Percentiles rank a stretch among this genome's conserved stretches.
These are phyloP conservation scores for Falco novaeseelandiae DNA, from an alignment of 2,797 vertebrate species.

Conservation along the genomic window DNA sequence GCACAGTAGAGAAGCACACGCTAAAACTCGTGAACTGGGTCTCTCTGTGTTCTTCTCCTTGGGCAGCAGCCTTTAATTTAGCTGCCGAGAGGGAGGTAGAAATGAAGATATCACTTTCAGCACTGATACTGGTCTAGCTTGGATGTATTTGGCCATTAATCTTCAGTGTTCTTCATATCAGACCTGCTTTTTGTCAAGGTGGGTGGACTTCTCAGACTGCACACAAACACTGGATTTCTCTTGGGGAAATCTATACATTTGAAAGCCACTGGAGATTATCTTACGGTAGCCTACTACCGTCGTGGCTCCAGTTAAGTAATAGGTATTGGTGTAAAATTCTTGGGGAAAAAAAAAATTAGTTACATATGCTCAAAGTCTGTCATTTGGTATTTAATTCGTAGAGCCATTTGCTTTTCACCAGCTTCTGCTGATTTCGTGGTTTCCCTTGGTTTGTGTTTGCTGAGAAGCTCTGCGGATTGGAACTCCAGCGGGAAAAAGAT, in stretches of 20 bases:
- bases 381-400: background rate
- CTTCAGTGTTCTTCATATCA: background rate
- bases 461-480: background rate
- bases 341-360: background rate
- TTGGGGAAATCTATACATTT: background rate
- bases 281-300: background rate
- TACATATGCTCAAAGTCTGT: background rate
- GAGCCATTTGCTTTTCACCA: background rate
- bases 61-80: background rate
- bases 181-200: background rate
- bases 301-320: background rate
- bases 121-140: background rate
- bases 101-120: conserved; percentile 14
- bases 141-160: background rate
- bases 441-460: background rate
- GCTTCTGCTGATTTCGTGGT: background rate
- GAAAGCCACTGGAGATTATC: background rate
- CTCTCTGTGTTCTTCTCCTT: background rate
- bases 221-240: background rate
- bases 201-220: background rate
- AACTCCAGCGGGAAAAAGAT: background rate
- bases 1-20: background rate
- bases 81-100: background rate
- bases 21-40: background rate
- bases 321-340: no score